phyloP scores from a whole-genome alignment of 1,140 invertebrate species.

The Megalopta genalis region DNA sequence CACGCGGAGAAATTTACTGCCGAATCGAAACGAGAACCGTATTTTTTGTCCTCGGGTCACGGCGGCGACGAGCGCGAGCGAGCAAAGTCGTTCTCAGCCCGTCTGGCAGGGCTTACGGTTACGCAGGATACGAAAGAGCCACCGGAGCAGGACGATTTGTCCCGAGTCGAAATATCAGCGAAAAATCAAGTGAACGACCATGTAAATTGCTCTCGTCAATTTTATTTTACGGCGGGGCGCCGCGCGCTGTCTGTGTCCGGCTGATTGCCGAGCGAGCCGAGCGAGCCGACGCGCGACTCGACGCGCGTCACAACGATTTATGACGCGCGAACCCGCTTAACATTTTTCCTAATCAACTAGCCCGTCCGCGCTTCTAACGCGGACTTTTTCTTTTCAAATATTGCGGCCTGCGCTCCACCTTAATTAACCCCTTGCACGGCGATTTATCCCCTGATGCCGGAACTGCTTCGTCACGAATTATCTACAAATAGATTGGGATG shows the following conservation, averaged over 20 bases:
- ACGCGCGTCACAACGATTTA: background rate
- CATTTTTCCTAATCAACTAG: background rate
- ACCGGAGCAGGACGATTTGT: constrained; percentile 19
- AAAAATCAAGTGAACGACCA: constrained; percentile 35
- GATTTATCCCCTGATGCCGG: too few species aligned
- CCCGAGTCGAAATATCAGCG: constrained; percentile 14
- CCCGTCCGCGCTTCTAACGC: background rate
- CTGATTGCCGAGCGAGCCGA: background rate
- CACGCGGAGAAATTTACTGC: constrained; percentile 14
- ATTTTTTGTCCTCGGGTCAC: background rate
- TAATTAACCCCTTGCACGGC: too few species aligned
- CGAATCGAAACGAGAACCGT: background rate
- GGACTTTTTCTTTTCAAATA: background rate
- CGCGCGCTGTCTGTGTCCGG: background rate
- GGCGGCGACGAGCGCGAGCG: background rate
- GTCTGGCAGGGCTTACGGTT: constrained; percentile 10
- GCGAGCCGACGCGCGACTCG: too few species aligned
- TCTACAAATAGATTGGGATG: too few species aligned
- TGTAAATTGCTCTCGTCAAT: constrained; percentile 42
- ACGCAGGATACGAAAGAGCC: background rate
- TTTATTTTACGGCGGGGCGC: constrained; percentile 8
- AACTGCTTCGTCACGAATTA: too few species aligned
- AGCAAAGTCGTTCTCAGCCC: background rate
- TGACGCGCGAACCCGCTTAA: background rate
- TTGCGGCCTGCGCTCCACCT: too few species aligned